Base-by-base conservation (phyloP, 2,888 invertebrate species). In the Platycheirus rosarum region DNA sequence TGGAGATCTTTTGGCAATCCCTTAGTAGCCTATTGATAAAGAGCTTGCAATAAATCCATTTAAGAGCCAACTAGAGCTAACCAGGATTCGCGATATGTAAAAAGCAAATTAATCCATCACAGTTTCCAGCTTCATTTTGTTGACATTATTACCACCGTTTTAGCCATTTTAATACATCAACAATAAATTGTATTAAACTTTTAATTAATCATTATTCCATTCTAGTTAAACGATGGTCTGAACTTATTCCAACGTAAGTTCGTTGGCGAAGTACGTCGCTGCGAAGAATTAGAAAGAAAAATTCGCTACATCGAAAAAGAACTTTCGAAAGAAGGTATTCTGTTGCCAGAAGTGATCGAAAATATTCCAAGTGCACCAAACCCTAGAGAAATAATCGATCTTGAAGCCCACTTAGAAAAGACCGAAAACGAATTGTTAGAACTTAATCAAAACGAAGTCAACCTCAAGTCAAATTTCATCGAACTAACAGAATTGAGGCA, bases 241-340 rank as follows among this genome's bases (percentile, higher is more conserved):
- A 84, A 80, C 18, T 5, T 75, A 0, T 13, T 85, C n/a, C 88
- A 87, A 32, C 74, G 87, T 13, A 63, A 84, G 2, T 89, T 86
- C 42, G 84, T 74, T 0, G 69, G 57, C 1, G 84, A 87, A 53
- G 84, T 88, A 16, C 23, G 82, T 3, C 71, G 85, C 0, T 89
- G 89, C 75, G 44, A 63, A 1, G 89, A 89, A 23, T 23, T 87
- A 29, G 49, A 87, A 35, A 85, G 85, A 6, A 86, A 87, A 13
- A 73, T 87, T 3, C 85, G 85, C 0, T 84, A 69, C 18, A 35
- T 89, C 8, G 78, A 86, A 9, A 48, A 63, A 0, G 86, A 87
- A 49, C 70, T 88, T 26, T 20, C 44, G 0, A 80, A 84, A 1
- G 42, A 84, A 32, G 66, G 79, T 0, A 86, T 82, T 0, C 86